These are phyloP conservation scores for Nemoura dubitans DNA, from an alignment of 2,888 invertebrate species.

Conservation along the genomic window DNA sequence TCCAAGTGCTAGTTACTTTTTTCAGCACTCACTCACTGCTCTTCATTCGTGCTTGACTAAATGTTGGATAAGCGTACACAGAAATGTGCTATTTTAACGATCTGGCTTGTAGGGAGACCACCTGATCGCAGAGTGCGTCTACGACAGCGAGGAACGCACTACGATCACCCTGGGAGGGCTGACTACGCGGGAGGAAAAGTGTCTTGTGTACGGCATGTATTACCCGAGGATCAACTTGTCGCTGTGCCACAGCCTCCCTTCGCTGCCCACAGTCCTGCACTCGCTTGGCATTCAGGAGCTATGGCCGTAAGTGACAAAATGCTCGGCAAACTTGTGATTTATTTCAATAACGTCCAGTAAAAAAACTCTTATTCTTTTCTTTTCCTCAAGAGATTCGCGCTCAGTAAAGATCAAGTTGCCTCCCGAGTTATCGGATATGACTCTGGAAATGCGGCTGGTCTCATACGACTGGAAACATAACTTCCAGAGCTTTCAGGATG, in stretches of 20 bases:
- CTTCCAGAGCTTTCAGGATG: conserved; percentile 73
- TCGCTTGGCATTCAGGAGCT: conserved; percentile 75
- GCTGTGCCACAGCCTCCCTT: conserved; percentile 74
- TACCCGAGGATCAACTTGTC: conserved; percentile 74
- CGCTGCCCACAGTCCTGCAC: conserved; percentile 73
- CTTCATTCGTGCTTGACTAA: background rate
- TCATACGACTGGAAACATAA: conserved; percentile 77
- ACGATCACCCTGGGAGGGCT: conserved; percentile 75
- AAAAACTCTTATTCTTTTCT: background rate
- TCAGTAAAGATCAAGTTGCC: conserved; percentile 73
- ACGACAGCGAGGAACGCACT: conserved; percentile 72
- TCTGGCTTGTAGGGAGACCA: conserved; percentile 69
- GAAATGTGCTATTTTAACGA: background rate
- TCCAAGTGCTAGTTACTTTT: conserved; percentile 3
- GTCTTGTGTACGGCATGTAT: conserved; percentile 73
- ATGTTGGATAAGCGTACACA: background rate
- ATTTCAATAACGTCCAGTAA: background rate
- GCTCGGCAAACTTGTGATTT: background rate
- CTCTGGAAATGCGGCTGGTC: conserved; percentile 71
- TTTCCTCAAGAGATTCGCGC: conserved; percentile 66
- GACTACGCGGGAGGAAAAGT: conserved; percentile 74
- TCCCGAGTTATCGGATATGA: conserved; percentile 72
- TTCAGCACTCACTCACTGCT: background rate
- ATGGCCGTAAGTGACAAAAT: conserved; percentile 68
- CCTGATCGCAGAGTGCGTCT: conserved; percentile 75